A percentile compares a stretch with the other conserved stretches of the same genome.
phyloP scores from a whole-genome alignment of 1,140 invertebrate genomes.

The Arion vulgaris region DNA sequence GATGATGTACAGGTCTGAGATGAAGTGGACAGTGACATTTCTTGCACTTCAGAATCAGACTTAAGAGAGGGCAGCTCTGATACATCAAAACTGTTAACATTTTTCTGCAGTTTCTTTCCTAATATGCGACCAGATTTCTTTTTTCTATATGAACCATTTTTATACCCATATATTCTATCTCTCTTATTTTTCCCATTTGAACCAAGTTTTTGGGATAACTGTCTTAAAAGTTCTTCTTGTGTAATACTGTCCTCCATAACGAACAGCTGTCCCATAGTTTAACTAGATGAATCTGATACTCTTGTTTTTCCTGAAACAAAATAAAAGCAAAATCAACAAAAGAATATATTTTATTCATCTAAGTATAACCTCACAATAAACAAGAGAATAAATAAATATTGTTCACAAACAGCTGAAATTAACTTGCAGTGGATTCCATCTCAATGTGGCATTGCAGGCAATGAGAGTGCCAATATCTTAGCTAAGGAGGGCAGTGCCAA shows the following conservation, averaged over 20 bases:
- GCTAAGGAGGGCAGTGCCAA: no score
- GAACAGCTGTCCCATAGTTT: neutral
- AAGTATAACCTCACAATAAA: no score
- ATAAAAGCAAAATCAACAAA: no score
- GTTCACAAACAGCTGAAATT: no score
- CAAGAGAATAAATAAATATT: no score
- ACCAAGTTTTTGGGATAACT: neutral
- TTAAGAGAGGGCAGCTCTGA: neutral
- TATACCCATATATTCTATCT: neutral
- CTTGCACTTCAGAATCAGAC: neutral
- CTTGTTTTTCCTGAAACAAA: no score
- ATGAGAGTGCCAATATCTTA: no score
- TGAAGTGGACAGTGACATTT: neutral
- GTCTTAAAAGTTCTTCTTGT: neutral
- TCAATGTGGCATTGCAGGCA: no score
- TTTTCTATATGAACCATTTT: neutral
- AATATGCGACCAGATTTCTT: no score
- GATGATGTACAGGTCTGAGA: neutral
- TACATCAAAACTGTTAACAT: neutral
- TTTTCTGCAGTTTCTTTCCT: neutral
- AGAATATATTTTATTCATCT: no score
- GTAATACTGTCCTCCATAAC: neutral
- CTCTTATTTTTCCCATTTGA: neutral
- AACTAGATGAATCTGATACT: no score
- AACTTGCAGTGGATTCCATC: no score